A percentile compares a stretch with the other conserved stretches of the same genome.
Evolutionary conservation across 2,113 vertebrate species (phyloP).

Genomic region (Dicerorhinus sumatrensis): DNA sequence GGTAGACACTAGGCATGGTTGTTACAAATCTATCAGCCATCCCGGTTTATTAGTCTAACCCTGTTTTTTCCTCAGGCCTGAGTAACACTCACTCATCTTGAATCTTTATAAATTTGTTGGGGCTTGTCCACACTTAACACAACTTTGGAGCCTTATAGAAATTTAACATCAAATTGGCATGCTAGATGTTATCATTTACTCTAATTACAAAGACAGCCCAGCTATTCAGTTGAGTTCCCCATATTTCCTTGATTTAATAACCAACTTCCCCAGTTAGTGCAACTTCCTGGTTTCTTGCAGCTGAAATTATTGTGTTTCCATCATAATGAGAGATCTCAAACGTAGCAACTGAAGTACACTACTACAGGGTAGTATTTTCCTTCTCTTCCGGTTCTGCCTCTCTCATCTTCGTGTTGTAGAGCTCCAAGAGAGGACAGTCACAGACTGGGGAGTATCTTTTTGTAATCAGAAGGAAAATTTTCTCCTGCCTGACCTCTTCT

Average conservation of each 20-base stretch:
- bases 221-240: conserved; percentile 49
- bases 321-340: conserved; percentile 32
- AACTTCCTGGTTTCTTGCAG: conserved; percentile 71
- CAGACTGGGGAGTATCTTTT: background rate
- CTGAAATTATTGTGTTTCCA: conserved; percentile 68
- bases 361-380: background rate
- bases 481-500: background rate
- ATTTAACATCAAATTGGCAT: conserved; percentile 26
- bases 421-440: background rate
- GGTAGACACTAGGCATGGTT: background rate
- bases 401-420: background rate
- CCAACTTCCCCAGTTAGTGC: conserved; percentile 70
- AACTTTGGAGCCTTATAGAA: conserved; percentile 54
- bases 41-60: background rate
- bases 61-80: conserved; percentile 64
- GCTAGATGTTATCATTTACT: conserved; percentile 60
- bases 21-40: background rate
- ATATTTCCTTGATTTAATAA: conserved; percentile 76
- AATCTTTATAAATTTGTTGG: conserved; percentile 53
- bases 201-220: conserved; percentile 71
- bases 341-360: background rate
- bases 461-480: background rate
- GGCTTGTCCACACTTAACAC: conserved; percentile 41
- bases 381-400: background rate
- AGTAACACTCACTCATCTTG: conserved; percentile 46